A percentile compares a stretch with the other conserved stretches of the same genome.
Evolutionary conservation across 2,797 vertebrate species (phyloP).

Genomic region (Myotis daubentonii): DNA sequence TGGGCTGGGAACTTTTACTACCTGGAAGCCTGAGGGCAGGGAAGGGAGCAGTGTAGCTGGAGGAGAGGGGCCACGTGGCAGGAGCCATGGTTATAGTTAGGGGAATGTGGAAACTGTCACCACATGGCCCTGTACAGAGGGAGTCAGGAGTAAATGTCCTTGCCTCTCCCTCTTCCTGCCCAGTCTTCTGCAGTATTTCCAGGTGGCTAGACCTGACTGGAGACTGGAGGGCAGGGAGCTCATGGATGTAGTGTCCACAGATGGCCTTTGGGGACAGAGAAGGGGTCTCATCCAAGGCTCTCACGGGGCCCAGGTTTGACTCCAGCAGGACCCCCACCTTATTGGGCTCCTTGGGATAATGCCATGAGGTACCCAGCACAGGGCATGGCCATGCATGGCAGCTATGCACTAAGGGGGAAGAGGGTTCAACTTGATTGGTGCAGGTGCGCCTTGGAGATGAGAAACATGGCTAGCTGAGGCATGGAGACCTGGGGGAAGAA

Average conservation of each 20-base stretch:
- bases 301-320: background rate
- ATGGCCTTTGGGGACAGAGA: background rate
- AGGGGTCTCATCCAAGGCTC: background rate
- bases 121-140: background rate
- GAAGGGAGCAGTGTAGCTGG: background rate
- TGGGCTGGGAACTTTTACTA: background rate
- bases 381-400: accelerated
- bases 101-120: background rate
- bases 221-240: background rate
- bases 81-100: accelerated
- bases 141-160: accelerated
- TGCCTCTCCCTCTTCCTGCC: background rate
- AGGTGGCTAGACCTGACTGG: background rate
- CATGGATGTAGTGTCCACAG: background rate
- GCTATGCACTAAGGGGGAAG: background rate
- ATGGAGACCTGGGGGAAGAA: background rate
- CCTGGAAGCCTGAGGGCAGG: background rate
- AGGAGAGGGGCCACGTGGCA: background rate
- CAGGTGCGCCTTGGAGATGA: background rate
- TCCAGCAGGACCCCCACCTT: background rate
- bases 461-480: background rate
- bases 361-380: background rate
- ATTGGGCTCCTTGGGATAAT: background rate
- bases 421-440: no score
- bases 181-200: background rate